Evolutionary conservation across 2,888 invertebrate genomes (phyloP).

Genomic region (Mechanitis mazaeus): DNA sequence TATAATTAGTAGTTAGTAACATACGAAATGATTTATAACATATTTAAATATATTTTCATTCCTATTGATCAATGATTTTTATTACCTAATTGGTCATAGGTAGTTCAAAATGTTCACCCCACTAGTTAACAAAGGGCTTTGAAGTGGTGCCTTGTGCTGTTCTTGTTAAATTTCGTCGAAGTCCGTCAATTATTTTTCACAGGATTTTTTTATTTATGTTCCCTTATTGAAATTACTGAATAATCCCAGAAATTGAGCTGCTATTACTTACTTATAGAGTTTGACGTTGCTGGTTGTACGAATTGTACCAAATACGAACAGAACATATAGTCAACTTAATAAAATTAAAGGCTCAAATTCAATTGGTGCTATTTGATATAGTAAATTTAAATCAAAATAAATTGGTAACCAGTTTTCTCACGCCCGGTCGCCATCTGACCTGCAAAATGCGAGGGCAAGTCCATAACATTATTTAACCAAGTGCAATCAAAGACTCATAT

Average conservation of each 20-base stretch:
- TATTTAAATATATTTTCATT: too few species aligned
- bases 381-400: neutral
- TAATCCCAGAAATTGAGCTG: too few species aligned
- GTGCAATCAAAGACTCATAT: neutral
- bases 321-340: neutral
- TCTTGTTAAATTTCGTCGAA: constrained; percentile 33
- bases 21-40: neutral
- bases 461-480: neutral
- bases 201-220: constrained; percentile 12
- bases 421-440: constrained; percentile 1
- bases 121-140: constrained; percentile 24
- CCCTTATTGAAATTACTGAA: constrained; percentile 9
- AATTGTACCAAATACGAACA: neutral
- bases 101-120: too few species aligned
- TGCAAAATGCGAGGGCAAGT: neutral
- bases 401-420: constrained; percentile 1
- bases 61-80: neutral
- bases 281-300: neutral
- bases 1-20: constrained; percentile 7
- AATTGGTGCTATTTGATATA: too few species aligned
- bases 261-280: too few species aligned
- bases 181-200: constrained; percentile 25
- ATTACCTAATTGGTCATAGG: constrained; percentile 11
- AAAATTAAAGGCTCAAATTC: too few species aligned
- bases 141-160: constrained; percentile 46